These are phyloP conservation scores for Oreochromis aureus DNA, from an alignment of 2,113 vertebrate genomes.

Conservation along the genomic window DNA sequence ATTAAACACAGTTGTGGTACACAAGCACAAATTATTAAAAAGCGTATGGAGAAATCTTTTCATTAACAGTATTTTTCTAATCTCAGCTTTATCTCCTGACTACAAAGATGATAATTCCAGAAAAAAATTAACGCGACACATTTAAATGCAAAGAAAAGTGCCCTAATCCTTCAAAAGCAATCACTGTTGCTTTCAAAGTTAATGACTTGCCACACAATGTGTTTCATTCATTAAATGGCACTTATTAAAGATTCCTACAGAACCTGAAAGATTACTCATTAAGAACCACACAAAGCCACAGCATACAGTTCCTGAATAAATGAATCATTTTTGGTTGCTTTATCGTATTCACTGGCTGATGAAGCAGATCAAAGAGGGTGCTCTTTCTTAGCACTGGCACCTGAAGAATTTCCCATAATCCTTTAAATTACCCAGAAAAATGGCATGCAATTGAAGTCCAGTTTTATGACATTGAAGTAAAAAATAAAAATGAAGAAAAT, in stretches of 20 bases:
- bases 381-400: background rate
- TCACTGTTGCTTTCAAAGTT: slow-evolving; percentile 62
- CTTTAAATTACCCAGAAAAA: slow-evolving; percentile 18
- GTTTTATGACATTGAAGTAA: background rate
- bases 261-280: slow-evolving; percentile 57
- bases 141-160: slow-evolving; percentile 55
- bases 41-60: background rate
- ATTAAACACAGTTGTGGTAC: background rate
- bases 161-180: slow-evolving; percentile 61
- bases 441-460: background rate
- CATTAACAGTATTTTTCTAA: slow-evolving; percentile 36
- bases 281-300: slow-evolving; percentile 32
- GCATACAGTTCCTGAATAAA: slow-evolving; percentile 30
- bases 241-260: slow-evolving; percentile 59
- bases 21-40: background rate
- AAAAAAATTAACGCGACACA: slow-evolving; percentile 18
- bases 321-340: slow-evolving; percentile 34
- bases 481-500: background rate
- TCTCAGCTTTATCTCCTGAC: slow-evolving; percentile 41
- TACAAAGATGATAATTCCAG: slow-evolving; percentile 21
- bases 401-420: slow-evolving; percentile 44
- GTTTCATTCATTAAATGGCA: slow-evolving; percentile 61
- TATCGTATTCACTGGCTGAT: slow-evolving; percentile 25
- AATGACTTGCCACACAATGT: slow-evolving; percentile 64
- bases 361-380: slow-evolving; percentile 25